A percentile compares a stretch with the other conserved stretches of the same genome.
Conservation (phyloP, 2,888 invertebrate species). For the Apamea crenata region DNA sequence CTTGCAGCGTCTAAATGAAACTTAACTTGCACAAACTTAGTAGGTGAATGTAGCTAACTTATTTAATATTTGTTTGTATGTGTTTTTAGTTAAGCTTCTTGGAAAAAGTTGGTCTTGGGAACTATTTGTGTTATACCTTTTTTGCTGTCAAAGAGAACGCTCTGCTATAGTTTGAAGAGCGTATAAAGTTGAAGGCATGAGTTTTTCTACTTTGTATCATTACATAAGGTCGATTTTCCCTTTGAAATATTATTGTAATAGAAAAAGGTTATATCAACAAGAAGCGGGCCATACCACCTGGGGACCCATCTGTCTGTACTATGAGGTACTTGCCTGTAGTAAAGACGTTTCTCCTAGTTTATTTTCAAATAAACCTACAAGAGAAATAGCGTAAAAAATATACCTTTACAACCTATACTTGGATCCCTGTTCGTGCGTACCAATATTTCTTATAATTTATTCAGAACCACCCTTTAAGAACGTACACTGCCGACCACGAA, state of each 20-base stretch:
- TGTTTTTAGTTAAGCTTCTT: conserved; percentile 5
- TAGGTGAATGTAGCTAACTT: conserved; percentile 34
- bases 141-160: not conserved
- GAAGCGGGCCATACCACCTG: not conserved
- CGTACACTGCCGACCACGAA: conserved; percentile 42
- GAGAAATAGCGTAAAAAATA: conserved; percentile 8
- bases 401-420: conserved; percentile 32
- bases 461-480: conserved; percentile 42
- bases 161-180: not conserved
- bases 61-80: conserved; percentile 41
- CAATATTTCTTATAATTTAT: conserved; percentile 66
- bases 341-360: not conserved
- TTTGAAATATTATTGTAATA: not conserved
- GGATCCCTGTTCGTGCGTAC: conserved; percentile 20
- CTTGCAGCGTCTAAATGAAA: conserved; percentile 48
- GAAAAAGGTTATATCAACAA: no score
- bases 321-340: not conserved
- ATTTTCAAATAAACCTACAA: conserved; percentile 15
- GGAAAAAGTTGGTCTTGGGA: not conserved
- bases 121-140: not conserved
- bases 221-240: not conserved
- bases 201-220: not conserved
- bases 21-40: conserved; percentile 47
- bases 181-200: not conserved
- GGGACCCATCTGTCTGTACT: not conserved